These are phyloP conservation scores for Calliscelio sp. DNA, from an alignment of 2,888 invertebrate species.

Conservation along the genomic window DNA sequence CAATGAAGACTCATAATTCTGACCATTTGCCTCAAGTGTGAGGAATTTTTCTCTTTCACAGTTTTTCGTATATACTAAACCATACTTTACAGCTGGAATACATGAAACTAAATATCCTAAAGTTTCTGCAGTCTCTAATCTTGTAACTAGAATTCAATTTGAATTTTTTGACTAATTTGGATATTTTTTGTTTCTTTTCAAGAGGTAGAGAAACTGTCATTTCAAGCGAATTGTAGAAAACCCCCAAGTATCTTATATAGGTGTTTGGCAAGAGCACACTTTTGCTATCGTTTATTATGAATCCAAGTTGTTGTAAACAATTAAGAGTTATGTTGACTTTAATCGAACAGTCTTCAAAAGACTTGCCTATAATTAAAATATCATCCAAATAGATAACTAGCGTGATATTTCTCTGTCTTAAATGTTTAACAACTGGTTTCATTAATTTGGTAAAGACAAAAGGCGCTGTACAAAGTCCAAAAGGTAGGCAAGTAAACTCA, in stretches of 20 bases:
- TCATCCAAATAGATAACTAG: conserved; percentile 33
- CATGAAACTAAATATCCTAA: conserved; percentile 43
- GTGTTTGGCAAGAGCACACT: neutral
- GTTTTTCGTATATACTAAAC: conserved; percentile 31
- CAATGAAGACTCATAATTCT: conserved; percentile 19
- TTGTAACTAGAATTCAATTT: conserved; percentile 11
- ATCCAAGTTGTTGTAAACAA: neutral
- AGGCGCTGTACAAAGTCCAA: conserved; percentile 8
- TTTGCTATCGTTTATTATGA: neutral
- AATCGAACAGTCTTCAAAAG: neutral
- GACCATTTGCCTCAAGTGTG: conserved; percentile 6
- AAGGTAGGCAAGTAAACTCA: conserved; percentile 37
- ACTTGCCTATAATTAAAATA: conserved; percentile 4
- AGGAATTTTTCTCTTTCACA: conserved; percentile 40
- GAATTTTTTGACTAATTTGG: conserved; percentile 25
- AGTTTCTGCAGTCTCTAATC: conserved; percentile 20
- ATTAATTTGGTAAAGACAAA: conserved; percentile 27
- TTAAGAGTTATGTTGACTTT: too few species aligned
- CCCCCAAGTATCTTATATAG: conserved; percentile 3
- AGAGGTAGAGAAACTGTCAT: conserved; percentile 19
- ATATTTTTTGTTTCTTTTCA: neutral
- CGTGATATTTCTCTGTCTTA: neutral
- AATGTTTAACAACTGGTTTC: conserved; percentile 1
- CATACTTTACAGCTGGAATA: conserved; percentile 40
- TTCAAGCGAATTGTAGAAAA: conserved; percentile 9